Evolutionary conservation across 2,797 vertebrate species (phyloP), one percentile per base, ranked within the genome.

Genomic region (Tragopan temminckii): DNA sequence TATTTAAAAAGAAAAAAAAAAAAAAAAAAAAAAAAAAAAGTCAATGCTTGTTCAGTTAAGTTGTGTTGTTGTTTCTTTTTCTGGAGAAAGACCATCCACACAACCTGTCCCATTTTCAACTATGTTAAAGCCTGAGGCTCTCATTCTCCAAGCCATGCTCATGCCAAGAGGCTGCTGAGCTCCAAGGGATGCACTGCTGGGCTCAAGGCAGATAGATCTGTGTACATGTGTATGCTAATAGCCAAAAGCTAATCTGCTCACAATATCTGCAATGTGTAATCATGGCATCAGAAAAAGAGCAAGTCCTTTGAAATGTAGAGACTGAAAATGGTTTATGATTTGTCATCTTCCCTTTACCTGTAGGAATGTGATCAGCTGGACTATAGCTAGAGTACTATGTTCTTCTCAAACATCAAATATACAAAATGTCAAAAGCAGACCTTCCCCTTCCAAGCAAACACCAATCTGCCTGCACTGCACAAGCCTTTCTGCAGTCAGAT

Each of bases 111-210:
- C 17, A 13, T 35, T 71, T 85, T 64, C 68, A 27, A 25, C 21
- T 42, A 2, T 36, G 17, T 31, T 82, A 35, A 9, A 0, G 61
- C 71, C 35, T 63, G 31, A 70, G 21, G 9, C 50, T 16, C 36
- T 82, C 58, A 8, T 67, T 9, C 24, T 81, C 45, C 11, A 62
- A 58, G 50, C 31, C n/a, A 52, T 70, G 1, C 3, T 1, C 31
- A 31, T 0, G 0, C 2, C 2, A 42, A 1, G 5, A 62, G 48
- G 61, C 75, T 70, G 31, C 38, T 2, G 9, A 85, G 35, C 11
- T 55, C 15, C 68, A 42, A 53, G 38, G 45, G 68, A 19, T 31
- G 11, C 20, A 68, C 24, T 27, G 13, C 7, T 36, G n/a, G 11
- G 14, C 43, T 52, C 1, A 1, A 69, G 31, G 24, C 62, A 68